These are phyloP conservation scores for Zoroaster sp. DNA, from an alignment of 53 echinoderm and acorn worm species.

Conservation along the genomic window DNA sequence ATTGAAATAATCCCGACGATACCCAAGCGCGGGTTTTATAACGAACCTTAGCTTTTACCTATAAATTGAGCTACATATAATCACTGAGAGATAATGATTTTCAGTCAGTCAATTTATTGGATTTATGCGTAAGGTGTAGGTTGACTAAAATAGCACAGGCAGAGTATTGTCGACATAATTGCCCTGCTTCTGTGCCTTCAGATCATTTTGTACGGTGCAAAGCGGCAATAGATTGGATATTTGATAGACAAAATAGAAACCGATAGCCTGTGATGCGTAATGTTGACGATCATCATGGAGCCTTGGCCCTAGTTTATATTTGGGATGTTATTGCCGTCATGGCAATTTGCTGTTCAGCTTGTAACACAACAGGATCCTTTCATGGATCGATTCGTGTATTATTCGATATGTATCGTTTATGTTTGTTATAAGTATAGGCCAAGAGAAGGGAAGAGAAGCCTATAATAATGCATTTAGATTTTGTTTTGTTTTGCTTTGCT, in stretches of 20 bases:
- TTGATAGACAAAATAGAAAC: neutral
- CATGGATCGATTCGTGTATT: no score
- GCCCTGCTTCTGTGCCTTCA: neutral
- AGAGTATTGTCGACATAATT: neutral
- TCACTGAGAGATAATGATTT: neutral
- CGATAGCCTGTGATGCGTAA: neutral
- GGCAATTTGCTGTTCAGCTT: neutral
- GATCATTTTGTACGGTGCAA: slow-evolving; percentile 8
- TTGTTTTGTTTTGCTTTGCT: no score
- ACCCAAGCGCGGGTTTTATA: neutral
- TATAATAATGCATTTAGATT: no score
- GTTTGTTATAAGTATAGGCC: no score
- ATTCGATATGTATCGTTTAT: no score
- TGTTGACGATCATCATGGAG: neutral
- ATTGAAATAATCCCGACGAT: neutral
- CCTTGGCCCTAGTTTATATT: neutral
- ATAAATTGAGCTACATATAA: neutral
- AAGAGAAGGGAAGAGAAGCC: no score
- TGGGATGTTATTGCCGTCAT: neutral
- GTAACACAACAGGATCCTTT: neutral
- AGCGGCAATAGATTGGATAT: neutral
- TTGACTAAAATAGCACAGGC: neutral
- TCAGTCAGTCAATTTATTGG: neutral
- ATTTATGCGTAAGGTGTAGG: neutral
- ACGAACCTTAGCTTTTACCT: neutral